Evolutionary conservation across 2,888 invertebrate species (phyloP).

Genomic region (Micropterix aruncella): DNA sequence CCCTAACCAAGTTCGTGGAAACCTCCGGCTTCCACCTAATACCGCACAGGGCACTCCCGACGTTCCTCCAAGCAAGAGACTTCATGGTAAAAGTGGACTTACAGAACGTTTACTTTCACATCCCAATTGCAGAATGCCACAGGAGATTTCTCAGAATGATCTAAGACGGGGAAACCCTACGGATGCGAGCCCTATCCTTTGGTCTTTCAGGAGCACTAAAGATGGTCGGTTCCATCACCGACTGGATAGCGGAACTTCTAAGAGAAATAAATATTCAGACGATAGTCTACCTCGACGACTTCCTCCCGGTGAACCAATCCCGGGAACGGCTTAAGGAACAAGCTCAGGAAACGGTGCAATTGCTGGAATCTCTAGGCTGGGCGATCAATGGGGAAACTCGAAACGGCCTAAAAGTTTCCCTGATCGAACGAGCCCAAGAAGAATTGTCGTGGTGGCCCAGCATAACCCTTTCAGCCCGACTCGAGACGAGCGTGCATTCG

Average conservation of each 20-base stretch:
- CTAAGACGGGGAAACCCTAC: slow-evolving; percentile 10
- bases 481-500: too few relatives aligned
- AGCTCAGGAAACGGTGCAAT: not conserved
- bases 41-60: too few relatives aligned
- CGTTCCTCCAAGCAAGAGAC: slow-evolving; percentile 6
- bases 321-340: not conserved
- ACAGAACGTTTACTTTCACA: not conserved
- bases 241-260: slow-evolving; percentile 11
- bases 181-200: slow-evolving; percentile 12
- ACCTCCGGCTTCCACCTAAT: too few relatives aligned
- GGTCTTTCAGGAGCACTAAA: slow-evolving; percentile 11
- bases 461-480: too few relatives aligned
- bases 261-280: slow-evolving; percentile 1
- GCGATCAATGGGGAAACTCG: not conserved
- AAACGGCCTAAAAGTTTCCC: too few relatives aligned
- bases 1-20: too few relatives aligned
- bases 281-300: slow-evolving; percentile 3
- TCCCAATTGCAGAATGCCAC: not conserved
- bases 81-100: slow-evolving; percentile 10
- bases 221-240: slow-evolving; percentile 10
- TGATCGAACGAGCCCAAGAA: too few relatives aligned
- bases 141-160: slow-evolving; percentile 9
- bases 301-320: not conserved
- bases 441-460: too few relatives aligned
- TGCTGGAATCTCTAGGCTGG: not conserved